phyloP scores from a whole-genome alignment of 2,888 invertebrate genomes.

The Troilus luridus region DNA sequence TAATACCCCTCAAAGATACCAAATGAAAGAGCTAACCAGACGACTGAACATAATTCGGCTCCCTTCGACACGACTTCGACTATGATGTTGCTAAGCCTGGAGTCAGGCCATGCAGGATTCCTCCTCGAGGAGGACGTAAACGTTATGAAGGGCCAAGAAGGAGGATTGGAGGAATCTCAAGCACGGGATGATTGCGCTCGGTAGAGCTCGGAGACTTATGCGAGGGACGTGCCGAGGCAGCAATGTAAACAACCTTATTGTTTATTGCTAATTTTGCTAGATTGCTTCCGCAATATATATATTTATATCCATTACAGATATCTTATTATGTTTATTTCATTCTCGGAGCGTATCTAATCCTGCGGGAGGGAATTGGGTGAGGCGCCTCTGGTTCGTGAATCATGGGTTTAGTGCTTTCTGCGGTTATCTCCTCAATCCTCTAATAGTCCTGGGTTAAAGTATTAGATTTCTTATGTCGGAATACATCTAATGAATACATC shows the following conservation, averaged over 20 bases:
- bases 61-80: too few species aligned
- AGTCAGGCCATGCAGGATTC: not conserved
- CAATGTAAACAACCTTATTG: constrained; percentile 12
- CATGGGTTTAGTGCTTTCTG: not conserved
- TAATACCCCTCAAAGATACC: too few species aligned
- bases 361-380: not conserved
- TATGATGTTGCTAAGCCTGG: not conserved
- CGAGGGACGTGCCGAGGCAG: not conserved
- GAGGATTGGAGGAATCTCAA: not conserved
- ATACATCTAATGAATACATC: not conserved
- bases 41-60: too few species aligned
- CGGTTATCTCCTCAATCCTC: not conserved
- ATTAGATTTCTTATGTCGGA: not conserved
- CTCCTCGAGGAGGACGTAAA: not conserved
- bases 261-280: not conserved
- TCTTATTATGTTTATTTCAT: constrained; percentile 40
- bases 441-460: not conserved
- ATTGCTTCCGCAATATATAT: constrained; percentile 21
- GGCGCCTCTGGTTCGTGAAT: not conserved
- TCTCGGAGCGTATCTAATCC: not conserved
- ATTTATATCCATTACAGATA: not conserved
- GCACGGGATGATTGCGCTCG: not conserved
- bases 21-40: too few species aligned
- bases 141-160: not conserved
- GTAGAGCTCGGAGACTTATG: not conserved